Conservation (phyloP, 2,888 invertebrate genomes). For the Alentia gelatinosa region DNA sequence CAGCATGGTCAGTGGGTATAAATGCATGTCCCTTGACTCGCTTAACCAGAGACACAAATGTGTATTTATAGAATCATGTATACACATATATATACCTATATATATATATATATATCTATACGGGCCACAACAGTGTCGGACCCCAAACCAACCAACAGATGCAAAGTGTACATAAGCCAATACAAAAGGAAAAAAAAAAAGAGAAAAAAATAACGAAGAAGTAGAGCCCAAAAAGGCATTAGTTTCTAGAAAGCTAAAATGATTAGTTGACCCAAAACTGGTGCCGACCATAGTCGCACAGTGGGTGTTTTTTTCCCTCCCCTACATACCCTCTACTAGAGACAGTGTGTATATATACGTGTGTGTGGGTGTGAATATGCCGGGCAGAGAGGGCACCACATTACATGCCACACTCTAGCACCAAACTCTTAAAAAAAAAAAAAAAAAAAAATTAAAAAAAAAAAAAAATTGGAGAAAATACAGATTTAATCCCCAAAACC, state of each 20-base stretch:
- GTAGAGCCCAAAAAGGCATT: constrained; percentile 39
- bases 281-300: not conserved
- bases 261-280: not conserved
- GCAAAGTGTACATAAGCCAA: constrained; percentile 43
- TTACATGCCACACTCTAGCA: constrained; percentile 49
- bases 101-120: not conserved
- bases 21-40: constrained; percentile 7
- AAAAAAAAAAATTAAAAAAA: not conserved
- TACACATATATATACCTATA: not conserved
- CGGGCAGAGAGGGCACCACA: constrained; percentile 15
- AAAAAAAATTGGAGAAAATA: too few species aligned
- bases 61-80: constrained; percentile 7
- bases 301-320: not conserved
- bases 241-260: constrained; percentile 38
- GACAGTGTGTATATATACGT: not conserved
- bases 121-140: not conserved
- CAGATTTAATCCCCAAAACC: too few species aligned
- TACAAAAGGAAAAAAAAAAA: constrained; percentile 15
- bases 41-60: not conserved
- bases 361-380: not conserved
- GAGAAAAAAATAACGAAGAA: too few species aligned
- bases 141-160: not conserved
- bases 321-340: not conserved
- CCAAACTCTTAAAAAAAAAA: constrained; percentile 26
- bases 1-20: constrained; percentile 34